A percentile compares a stretch with the other conserved stretches of the same genome.
Evolutionary conservation across 2,888 invertebrate genomes (phyloP).

Genomic region (Agrochola macilenta): DNA sequence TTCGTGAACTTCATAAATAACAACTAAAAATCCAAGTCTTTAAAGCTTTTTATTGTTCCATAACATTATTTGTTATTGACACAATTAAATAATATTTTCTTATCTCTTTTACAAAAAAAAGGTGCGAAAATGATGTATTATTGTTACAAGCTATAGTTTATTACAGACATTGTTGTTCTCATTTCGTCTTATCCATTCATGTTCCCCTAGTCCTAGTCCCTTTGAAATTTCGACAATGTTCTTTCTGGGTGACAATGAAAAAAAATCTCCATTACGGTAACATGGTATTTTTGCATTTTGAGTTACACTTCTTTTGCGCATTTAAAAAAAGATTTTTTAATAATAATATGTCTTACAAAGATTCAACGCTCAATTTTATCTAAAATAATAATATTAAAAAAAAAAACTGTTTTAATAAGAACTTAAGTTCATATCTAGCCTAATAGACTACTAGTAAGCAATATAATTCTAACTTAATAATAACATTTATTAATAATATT

Average conservation of each 20-base stretch:
- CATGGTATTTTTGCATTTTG: not conserved
- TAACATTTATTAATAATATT: not conserved
- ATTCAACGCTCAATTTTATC: no score
- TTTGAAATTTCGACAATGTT: conserved; percentile 51
- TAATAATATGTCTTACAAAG: not conserved
- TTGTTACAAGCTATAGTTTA: conserved; percentile 48
- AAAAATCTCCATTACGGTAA: conserved; percentile 6
- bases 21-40: not conserved
- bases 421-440: no score
- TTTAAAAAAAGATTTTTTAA: not conserved
- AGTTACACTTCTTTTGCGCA: not conserved
- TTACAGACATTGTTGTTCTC: conserved; percentile 43
- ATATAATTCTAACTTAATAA: no score
- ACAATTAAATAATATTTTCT: conserved; percentile 47
- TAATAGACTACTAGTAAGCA: no score
- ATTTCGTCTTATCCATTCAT: conserved; percentile 63
- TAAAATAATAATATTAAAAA: no score
- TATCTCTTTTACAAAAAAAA: conserved; percentile 56
- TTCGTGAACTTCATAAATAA: not conserved
- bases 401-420: no score
- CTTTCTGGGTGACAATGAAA: conserved; percentile 14
- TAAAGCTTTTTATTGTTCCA: conserved; percentile 9
- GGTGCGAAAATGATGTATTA: conserved; percentile 60
- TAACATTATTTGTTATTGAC: conserved; percentile 24
- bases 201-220: conserved; percentile 45